Percentiles rank a stretch among this genome's conserved stretches.
Evolutionary conservation across 2,888 invertebrate species (phyloP).

Genomic region (Maniola hyperantus): DNA sequence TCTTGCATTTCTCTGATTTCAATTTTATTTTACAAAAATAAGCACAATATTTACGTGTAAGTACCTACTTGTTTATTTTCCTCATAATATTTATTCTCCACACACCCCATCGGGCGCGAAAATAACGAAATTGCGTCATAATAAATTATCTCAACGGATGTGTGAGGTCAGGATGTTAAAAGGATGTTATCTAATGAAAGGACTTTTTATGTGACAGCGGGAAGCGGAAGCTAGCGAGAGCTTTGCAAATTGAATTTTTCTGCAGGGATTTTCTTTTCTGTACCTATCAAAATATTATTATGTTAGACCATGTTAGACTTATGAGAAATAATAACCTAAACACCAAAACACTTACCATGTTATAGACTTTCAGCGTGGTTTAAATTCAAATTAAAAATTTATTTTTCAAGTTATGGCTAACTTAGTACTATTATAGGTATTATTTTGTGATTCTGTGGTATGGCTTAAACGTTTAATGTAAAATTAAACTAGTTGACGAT

Average conservation of each 20-base stretch:
- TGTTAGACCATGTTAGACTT: background rate
- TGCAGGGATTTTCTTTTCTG: background rate
- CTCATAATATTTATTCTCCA: background rate
- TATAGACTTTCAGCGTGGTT: no score
- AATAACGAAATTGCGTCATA: conserved; percentile 23
- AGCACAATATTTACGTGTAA: background rate
- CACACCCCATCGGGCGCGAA: conserved; percentile 13
- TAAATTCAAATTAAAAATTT: no score
- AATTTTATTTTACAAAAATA: no score
- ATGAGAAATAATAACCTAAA: background rate
- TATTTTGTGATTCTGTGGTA: no score
- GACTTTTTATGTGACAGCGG: conserved; percentile 7
- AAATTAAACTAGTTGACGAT: no score
- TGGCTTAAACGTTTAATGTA: no score
- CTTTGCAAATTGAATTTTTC: background rate
- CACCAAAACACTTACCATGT: no score
- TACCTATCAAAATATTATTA: background rate
- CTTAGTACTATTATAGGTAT: no score
- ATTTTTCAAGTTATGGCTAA: no score
- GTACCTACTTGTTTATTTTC: background rate
- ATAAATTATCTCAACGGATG: conserved; percentile 28
- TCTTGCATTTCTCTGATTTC: no score
- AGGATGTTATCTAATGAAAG: conserved; percentile 20
- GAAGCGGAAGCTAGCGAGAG: conserved; percentile 8
- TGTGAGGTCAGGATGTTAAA: conserved; percentile 24